Conservation (phyloP, 1,140 invertebrate species). For the Aporrectodea caliginosa region DNA sequence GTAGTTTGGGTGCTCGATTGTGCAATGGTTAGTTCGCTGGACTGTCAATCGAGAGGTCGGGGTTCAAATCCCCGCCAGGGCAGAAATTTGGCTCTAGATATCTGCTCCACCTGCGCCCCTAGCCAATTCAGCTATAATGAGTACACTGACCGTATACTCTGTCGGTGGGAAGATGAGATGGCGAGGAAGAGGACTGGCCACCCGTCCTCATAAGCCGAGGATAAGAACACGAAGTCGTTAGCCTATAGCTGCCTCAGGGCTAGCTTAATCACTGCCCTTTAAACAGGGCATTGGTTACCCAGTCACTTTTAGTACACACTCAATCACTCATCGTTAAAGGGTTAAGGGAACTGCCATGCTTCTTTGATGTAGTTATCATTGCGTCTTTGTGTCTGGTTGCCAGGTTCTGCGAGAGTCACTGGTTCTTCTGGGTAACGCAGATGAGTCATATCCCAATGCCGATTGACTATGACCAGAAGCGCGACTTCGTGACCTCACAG, state of each 20-base stretch:
- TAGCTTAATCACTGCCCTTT: neutral
- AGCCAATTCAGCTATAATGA: too few relatives aligned
- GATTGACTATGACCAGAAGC: slow-evolving; percentile 44
- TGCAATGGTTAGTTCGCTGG: too few relatives aligned
- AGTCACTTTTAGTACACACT: neutral
- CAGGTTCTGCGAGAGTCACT: slow-evolving; percentile 51
- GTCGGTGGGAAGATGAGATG: too few relatives aligned
- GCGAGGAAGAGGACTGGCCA: too few relatives aligned
- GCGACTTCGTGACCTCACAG: slow-evolving; percentile 46
- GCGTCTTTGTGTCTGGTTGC: neutral
- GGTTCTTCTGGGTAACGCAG: slow-evolving; percentile 56
- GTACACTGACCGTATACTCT: too few relatives aligned
- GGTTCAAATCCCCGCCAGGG: too few relatives aligned
- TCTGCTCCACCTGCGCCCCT: too few relatives aligned
- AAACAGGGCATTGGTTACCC: neutral
- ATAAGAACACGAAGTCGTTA: neutral
- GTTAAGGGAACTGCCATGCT: neutral
- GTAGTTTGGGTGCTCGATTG: too few relatives aligned
- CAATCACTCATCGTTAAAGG: neutral
- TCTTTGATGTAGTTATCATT: neutral
- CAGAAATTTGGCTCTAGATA: too few relatives aligned
- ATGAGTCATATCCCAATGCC: slow-evolving; percentile 55
- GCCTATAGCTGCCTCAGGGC: neutral
- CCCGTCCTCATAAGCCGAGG: too few relatives aligned
- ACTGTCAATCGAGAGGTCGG: too few relatives aligned